Evolutionary conservation across 2,797 vertebrate species (phyloP), one percentile per base, ranked within the genome.

Genomic region (Eurystomus glaucurus): DNA sequence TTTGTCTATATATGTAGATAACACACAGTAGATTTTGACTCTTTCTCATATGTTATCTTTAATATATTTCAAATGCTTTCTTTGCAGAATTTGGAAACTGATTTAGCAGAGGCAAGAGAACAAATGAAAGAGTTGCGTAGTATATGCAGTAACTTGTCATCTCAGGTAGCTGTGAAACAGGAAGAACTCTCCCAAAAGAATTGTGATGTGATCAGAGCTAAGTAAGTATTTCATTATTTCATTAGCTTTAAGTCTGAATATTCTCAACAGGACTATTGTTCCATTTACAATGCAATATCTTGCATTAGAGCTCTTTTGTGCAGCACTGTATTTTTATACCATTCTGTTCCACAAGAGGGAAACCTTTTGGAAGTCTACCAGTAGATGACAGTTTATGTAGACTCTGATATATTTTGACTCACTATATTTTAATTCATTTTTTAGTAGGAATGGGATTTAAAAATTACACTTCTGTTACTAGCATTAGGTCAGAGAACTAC

Each of bases 81-180:
- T 97, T 93, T 96, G 52, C 90, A 99, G 99, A 91, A 58, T 76
- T 97, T 98, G 92, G 97, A 98, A 97, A 87, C 85, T 37, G 91
- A 96, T 88, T 97, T 99, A 91, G 96, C 77, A 46, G 98, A 98
- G 62, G 93, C 96, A 81, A 98, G 85, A 84, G 94, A 95, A 77
- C 95, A 98, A 94, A 95, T 97, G 68, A 97, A 98, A 91, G 79
- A 88, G 52, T 96, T 98, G 46, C 83, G 19, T 45, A 97, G 66
- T 86, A 97, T 92, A 90, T 98, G 97, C 41, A 93, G 91, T 96
- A 94, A 92, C 41, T 91, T 98, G 29, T 95, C 94, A 43, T 97
- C 97, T 77, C 97, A 98, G 52, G n/a, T 98, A 71, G 83, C 93
- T 69, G 62, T 95, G 91, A 98, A 98, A 80, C 96, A 98, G 58